Percentiles rank a stretch among this genome's conserved stretches.
Evolutionary conservation across 2,888 invertebrate genomes (phyloP).

Genomic region (Euplagia quadripunctaria): DNA sequence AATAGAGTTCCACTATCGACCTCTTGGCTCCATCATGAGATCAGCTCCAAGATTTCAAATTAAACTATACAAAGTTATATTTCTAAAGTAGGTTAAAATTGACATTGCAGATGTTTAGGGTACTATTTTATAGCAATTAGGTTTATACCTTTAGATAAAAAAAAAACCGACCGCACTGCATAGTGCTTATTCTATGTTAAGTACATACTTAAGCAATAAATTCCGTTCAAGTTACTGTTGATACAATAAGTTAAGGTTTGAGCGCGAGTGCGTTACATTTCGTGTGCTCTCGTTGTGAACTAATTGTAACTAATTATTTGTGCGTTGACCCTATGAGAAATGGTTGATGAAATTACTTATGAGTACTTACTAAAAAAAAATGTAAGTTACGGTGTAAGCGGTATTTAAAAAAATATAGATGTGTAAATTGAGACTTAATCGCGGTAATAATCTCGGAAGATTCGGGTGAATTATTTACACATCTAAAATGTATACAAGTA

Average conservation of each 20-base stretch:
- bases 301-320: slow-evolving; percentile 75
- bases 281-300: slow-evolving; percentile 62
- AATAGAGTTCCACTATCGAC: too few species aligned
- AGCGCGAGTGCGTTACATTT: slow-evolving; percentile 70
- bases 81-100: too few species aligned
- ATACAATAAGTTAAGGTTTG: slow-evolving; percentile 58
- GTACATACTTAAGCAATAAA: slow-evolving; percentile 44
- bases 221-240: slow-evolving; percentile 48
- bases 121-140: slow-evolving; percentile 10
- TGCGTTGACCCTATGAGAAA: slow-evolving; percentile 61
- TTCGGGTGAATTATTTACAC: too few species aligned
- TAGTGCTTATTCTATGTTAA: slow-evolving; percentile 25
- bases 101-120: too few species aligned
- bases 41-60: too few species aligned
- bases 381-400: neutral
- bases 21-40: too few species aligned
- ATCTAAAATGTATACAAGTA: too few species aligned
- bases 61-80: too few species aligned
- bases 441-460: too few species aligned
- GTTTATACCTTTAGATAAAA: slow-evolving; percentile 22
- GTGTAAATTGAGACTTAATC: too few species aligned
- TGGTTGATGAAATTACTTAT: slow-evolving; percentile 20
- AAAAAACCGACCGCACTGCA: slow-evolving; percentile 20
- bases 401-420: neutral
- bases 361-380: neutral